Evolutionary conservation across 2,888 invertebrate species (phyloP), one percentile per base, ranked within the genome.

Genomic region (Arctia plantaginis): DNA sequence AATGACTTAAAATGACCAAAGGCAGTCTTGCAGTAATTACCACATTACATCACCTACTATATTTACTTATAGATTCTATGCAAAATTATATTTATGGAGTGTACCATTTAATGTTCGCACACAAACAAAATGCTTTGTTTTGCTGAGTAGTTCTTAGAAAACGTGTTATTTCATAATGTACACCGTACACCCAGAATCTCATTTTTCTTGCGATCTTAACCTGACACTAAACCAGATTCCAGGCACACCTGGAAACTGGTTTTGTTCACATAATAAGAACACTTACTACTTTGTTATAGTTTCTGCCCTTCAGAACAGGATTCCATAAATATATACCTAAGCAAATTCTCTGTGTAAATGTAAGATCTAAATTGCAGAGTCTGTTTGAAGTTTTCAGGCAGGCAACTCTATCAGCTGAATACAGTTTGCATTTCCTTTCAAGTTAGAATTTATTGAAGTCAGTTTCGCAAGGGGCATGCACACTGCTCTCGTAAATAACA

Each of bases 381-480:
- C 30, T 35, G 30, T 33, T 62, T 66, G 15, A 44, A 70, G 66
- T 68, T 73, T 35, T 8, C 44, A 10, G 33, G 23, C 44, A 10
- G 33, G 23, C 72, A 72, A 33, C 64, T 18, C 23, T n/a, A 41
- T 41, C 30, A 33, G 39, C 41, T 27, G 67, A 67, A 73, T 47
- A 20, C 47, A 55, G 69, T 55, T 69, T 71, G 51, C 67, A 81
- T 74, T 71, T 71, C 77, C 67, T 80, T 82, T 78, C 72, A 47
- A 73, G 66, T 72, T 69, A 35, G 71, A 76, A 65, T 64, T 59
- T 70, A 75, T 47, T 76, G 71, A 76, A 35, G 75, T 78, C 80
- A 82, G 76, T 82, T 23, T 69, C 69, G 76, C 71, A 44, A 72
- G 66, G 47, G 80, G 85, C 85, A 79, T 77, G 83, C 77, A 79